phyloP scores from a whole-genome alignment of 2,888 invertebrate genomes.

The Chymomyza fuscimana region DNA sequence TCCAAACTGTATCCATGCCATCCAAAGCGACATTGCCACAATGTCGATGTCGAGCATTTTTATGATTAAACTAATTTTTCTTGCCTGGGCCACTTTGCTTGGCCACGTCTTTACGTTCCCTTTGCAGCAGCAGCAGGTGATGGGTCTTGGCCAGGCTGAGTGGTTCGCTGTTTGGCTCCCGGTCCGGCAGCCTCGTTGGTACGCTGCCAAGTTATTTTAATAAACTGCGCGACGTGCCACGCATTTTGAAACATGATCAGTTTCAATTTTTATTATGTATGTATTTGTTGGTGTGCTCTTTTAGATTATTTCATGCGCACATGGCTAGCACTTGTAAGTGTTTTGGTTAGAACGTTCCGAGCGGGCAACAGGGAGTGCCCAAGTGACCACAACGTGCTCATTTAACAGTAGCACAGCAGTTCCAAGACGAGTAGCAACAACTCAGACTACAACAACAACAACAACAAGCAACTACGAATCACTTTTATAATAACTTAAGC shows the following conservation, averaged over 20 bases:
- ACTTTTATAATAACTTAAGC: constrained; percentile 51
- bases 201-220: constrained; percentile 79
- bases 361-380: constrained; percentile 4
- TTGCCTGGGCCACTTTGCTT: constrained; percentile 35
- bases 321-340: constrained; percentile 66
- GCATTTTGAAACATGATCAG: constrained; percentile 75
- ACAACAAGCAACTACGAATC: background rate
- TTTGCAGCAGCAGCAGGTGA: constrained; percentile 57
- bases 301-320: constrained; percentile 63
- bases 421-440: constrained; percentile 12
- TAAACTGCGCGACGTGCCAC: constrained; percentile 80
- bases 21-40: constrained; percentile 18
- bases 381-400: constrained; percentile 62
- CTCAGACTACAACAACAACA: constrained; percentile 12
- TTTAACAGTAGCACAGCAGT: constrained; percentile 64
- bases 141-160: constrained; percentile 43
- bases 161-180: constrained; percentile 18
- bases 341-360: constrained; percentile 60
- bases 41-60: constrained; percentile 71
- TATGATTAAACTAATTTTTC: constrained; percentile 77
- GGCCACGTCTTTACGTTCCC: constrained; percentile 27
- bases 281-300: constrained; percentile 47
- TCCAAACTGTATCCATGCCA: constrained; percentile 40
- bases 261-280: constrained; percentile 69
- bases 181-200: constrained; percentile 18